Evolutionary conservation across 2,113 vertebrate species (phyloP).

Genomic region (Corvus hawaiiensis): DNA sequence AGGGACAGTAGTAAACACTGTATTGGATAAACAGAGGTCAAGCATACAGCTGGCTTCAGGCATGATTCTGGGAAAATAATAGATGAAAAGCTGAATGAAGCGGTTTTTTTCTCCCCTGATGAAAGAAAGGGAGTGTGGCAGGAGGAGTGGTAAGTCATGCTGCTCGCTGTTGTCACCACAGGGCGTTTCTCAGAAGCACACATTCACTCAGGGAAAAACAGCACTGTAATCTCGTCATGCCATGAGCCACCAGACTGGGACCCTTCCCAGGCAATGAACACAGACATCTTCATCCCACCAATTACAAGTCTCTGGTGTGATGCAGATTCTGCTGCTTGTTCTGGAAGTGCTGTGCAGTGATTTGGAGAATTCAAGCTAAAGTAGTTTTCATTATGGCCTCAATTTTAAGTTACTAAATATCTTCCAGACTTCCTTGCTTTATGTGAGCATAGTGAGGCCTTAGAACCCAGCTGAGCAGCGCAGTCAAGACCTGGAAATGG

Average conservation of each 20-base stretch:
- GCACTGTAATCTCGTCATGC: neutral
- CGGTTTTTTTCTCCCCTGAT: neutral
- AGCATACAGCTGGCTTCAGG: neutral
- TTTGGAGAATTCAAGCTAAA: neutral
- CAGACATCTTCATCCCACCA: too few relatives aligned
- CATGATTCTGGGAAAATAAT: neutral
- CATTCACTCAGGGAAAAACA: neutral
- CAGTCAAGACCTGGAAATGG: neutral
- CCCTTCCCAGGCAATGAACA: neutral
- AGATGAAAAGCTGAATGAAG: neutral
- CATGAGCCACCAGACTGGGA: neutral
- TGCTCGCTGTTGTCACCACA: neutral
- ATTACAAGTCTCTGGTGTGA: neutral
- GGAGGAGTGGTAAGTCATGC: neutral
- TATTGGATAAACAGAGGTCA: neutral
- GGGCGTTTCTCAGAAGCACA: neutral
- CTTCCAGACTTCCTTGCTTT: neutral
- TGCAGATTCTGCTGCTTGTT: neutral
- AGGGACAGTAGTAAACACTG: neutral
- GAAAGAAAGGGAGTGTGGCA: neutral
- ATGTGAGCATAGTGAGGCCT: neutral
- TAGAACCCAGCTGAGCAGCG: neutral
- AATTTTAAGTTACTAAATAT: neutral
- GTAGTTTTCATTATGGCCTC: neutral
- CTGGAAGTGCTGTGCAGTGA: neutral